A percentile compares a stretch with the other conserved stretches of the same genome.
These are phyloP conservation scores for Troglohyphantes excavatus DNA, from an alignment of 2,888 invertebrate genomes.

Conservation along the genomic window DNA sequence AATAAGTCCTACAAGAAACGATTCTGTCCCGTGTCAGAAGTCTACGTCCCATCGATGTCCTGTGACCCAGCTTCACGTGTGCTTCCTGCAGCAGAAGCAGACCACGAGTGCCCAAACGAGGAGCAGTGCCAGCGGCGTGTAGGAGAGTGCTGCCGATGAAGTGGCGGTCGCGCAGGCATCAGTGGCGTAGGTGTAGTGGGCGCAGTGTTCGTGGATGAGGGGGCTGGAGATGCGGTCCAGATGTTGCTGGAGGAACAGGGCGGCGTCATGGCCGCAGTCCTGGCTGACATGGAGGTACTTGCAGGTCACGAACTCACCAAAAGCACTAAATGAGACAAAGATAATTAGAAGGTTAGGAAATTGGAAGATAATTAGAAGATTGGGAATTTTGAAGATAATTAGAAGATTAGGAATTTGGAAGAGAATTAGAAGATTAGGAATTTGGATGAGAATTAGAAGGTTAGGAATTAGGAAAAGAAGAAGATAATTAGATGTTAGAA, in stretches of 20 bases:
- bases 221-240: conserved; percentile 79
- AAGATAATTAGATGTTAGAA: no score
- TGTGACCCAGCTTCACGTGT: neutral
- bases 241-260: conserved; percentile 79
- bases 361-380: no score
- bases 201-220: conserved; percentile 79
- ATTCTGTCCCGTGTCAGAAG: no score
- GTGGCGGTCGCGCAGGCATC: conserved; percentile 71
- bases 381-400: no score
- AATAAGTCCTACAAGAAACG: no score
- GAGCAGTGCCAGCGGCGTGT: neutral
- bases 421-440: no score
- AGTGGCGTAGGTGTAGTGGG: conserved; percentile 79
- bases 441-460: no score
- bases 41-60: no score
- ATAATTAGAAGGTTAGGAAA: no score
- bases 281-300: conserved; percentile 79
- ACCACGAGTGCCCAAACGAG: neutral
- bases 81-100: neutral
- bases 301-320: conserved; percentile 79
- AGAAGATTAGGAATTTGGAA: no score
- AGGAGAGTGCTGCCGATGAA: neutral
- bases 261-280: conserved; percentile 79
- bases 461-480: no score
- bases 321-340: conserved; percentile 73